Base-by-base conservation (phyloP, 2,113 vertebrate genomes). In the Oncorhynchus gorbuscha region DNA sequence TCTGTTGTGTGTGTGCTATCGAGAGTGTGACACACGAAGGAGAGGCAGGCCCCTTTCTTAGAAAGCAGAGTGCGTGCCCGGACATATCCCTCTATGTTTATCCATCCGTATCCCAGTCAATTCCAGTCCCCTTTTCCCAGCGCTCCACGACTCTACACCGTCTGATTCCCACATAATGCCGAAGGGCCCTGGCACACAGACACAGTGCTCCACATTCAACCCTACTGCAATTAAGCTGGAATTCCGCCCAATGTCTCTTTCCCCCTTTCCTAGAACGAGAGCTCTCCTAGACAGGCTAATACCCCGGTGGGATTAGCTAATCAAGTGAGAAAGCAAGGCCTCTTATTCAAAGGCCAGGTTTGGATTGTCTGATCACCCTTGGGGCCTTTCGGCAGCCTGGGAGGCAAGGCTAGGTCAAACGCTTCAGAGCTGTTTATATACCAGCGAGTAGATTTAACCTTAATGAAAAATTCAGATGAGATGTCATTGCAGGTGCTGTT, bases 31-130 rank as follows among this genome's bases (percentile, higher is more conserved):
- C 79, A 90, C 87, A 88, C 72, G 49, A 85, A 77, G 77, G 76
- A 81, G 76, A 78, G 81, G 81, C 87, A 84, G 84, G 80, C 76
- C 80, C 79, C 14, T 67, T 91, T 91, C 89, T 83, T 90, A 87
- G 89, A 91, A 83, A 92, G 90, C 87, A 85, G 79, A 85, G 66
- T 81, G 81, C 86, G 84, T 89, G 90, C 83, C 85, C 49, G 70
- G 85, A 84, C 88, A 87, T 86, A 84, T 88, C 80, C 85, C 76
- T 64, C 65, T 82, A 73, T 89, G 83, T 90, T 91, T 83, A 87
- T 83, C 68, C 18, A n/a, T 62, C 58, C 32, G 20, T 64, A 14
- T 13, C 61, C 35, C 30, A 45, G 18, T 5, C 69, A 9, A 22
- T 48, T 49, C n/a, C 69, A 45, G 45, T 70, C 20, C 18, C 69